Conservation (phyloP, 2,797 vertebrate species). For the Lepidocolaptes lacrymiger region DNA sequence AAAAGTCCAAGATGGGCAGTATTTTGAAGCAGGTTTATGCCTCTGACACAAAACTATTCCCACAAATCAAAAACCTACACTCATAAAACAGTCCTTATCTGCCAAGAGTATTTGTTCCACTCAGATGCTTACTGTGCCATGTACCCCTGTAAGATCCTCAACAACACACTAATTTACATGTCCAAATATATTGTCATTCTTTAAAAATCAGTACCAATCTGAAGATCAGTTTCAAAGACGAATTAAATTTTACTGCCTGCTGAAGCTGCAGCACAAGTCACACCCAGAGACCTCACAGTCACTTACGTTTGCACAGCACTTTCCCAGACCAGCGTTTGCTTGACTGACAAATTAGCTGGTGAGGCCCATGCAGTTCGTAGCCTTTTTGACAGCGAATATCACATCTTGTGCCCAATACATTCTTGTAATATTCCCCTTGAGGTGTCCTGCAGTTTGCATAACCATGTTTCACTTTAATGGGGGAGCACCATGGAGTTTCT, state of each 20-base stretch:
- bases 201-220: background rate
- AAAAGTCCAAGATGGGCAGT: background rate
- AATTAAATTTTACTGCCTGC: background rate
- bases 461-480: conserved; percentile 93
- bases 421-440: conserved; percentile 87
- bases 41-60: background rate
- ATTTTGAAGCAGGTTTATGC: background rate
- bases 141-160: background rate
- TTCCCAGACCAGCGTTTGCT: conserved; percentile 95
- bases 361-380: conserved; percentile 86
- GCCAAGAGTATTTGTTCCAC: background rate
- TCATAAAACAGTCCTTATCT: background rate
- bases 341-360: conserved; percentile 91
- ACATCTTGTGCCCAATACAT: conserved; percentile 89
- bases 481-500: conserved; percentile 94
- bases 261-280: background rate
- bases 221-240: background rate
- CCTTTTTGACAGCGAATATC: conserved; percentile 93
- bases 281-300: background rate
- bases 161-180: background rate
- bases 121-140: background rate
- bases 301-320: conserved; percentile 92
- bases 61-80: background rate
- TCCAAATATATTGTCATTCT: background rate
- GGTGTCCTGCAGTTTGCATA: conserved; percentile 90